Evolutionary conservation across 2,888 invertebrate species (phyloP).

Genomic region (Melinaea menophilus): DNA sequence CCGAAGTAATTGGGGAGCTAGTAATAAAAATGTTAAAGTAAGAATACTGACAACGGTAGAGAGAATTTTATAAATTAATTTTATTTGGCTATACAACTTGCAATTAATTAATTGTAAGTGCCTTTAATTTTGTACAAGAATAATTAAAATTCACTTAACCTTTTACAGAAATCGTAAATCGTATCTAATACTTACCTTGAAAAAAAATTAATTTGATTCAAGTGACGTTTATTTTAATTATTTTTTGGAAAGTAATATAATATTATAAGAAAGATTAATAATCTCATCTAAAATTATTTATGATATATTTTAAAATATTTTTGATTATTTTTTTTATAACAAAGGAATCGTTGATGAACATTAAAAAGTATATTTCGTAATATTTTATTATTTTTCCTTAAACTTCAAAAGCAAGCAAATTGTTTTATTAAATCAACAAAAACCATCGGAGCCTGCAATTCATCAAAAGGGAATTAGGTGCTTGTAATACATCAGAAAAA

Average conservation of each 20-base stretch:
- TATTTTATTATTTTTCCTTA: too few species aligned
- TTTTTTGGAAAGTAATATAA: not conserved
- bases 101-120: not conserved
- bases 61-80: not conserved
- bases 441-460: conserved; percentile 16
- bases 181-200: not conserved
- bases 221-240: not conserved
- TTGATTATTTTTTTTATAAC: too few species aligned
- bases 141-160: not conserved
- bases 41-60: too few species aligned
- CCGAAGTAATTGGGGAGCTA: too few species aligned
- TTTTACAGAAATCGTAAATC: conserved; percentile 2
- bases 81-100: not conserved
- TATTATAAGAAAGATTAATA: too few species aligned
- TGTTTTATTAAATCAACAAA: conserved; percentile 9
- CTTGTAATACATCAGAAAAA: conserved; percentile 18
- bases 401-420: conserved; percentile 8
- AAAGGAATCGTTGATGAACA: too few species aligned
- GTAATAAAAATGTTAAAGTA: too few species aligned
- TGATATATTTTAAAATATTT: too few species aligned
- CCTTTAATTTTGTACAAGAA: not conserved
- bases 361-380: too few species aligned
- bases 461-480: conserved; percentile 17
- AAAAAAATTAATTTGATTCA: not conserved
- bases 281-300: too few species aligned